These are phyloP conservation scores for Perognathus longimembris DNA, from an alignment of 2,113 vertebrate genomes.

Conservation along the genomic window DNA sequence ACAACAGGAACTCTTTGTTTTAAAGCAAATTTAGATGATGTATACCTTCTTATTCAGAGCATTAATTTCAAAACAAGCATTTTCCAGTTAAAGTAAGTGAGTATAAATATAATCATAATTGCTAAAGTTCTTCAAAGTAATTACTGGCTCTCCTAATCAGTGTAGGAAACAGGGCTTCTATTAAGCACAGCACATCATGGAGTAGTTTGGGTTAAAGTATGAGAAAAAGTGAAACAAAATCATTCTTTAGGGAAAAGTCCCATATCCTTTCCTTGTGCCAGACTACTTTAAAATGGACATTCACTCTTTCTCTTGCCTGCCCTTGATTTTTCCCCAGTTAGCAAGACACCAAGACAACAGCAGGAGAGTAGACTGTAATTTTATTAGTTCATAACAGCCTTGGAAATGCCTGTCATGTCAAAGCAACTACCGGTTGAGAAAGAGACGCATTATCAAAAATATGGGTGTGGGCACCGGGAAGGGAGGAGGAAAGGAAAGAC, in stretches of 20 bases:
- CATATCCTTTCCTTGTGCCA: background rate
- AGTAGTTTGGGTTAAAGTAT: background rate
- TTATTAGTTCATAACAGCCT: constrained; percentile 44
- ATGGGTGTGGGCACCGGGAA: constrained; percentile 42
- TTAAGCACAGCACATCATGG: background rate
- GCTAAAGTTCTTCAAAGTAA: constrained; percentile 38
- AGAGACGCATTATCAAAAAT: constrained; percentile 50
- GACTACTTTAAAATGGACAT: constrained; percentile 14
- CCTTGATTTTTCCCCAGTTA: background rate
- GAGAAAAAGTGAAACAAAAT: constrained; percentile 10
- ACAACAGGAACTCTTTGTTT: background rate
- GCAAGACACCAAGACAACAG: background rate
- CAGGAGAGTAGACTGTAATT: background rate
- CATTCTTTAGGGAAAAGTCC: background rate
- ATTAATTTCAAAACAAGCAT: background rate
- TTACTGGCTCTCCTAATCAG: background rate
- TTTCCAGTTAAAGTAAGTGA: constrained; percentile 27
- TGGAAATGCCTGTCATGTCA: constrained; percentile 37
- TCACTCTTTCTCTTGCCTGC: background rate
- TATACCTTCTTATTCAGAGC: constrained; percentile 7
- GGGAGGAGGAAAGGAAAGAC: constrained; percentile 56
- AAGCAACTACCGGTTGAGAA: constrained; percentile 53
- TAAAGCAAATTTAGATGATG: constrained; percentile 50
- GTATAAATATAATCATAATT: background rate
- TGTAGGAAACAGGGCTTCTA: background rate